Base-by-base conservation (phyloP, 2,888 invertebrate species). In the Clivina fossor region DNA sequence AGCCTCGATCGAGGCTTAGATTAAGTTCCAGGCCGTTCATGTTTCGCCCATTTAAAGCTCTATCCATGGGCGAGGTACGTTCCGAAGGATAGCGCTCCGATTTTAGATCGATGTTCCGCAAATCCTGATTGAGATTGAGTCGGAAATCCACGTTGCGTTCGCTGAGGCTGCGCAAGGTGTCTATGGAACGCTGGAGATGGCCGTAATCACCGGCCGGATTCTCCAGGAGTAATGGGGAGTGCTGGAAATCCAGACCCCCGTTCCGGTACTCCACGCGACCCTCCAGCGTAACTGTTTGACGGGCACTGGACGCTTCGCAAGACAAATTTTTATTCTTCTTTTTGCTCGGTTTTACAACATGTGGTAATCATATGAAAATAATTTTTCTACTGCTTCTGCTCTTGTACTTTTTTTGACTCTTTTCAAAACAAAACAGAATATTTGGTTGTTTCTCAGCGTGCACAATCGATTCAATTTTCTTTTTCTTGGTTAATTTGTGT, bases 181-280 rank as follows among this genome's bases (percentile, higher is more conserved):
- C 75, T 56, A 75, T 72, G 55, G 74, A 73, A 26, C 74, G 64
- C 62, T 74, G 74, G 30, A 74, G 69, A 61, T 73, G 72, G 48
- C 69, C 67, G 54, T 66, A 68, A 64, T 72, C 72, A 56, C 71
- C 68, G 44, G 69, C 61, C 24, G 37, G 53, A 61, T 70, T 70
- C 57, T 74, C 72, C 51, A 73, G 69, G 26, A 71, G 61, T 60
- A 74, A 65, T 49, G 67, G 65, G 46, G 69, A 67, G 58, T 70
- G 70, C 66, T 74, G 74, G 63, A 74, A 74, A 58, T 74, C 74
- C 69, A 74, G 67, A 56, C 74, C 74, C 33, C 72, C 73, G 15
- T 66, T 60, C 32, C 75, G 68, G 61, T 74, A 75, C 57, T 75
- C 75, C 64, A 75, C 65, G 50, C 74, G 69, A 51, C 73, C 71